These are phyloP conservation scores for Dryomyza anilis DNA, from an alignment of 2,888 invertebrate genomes.

Conservation along the genomic window DNA sequence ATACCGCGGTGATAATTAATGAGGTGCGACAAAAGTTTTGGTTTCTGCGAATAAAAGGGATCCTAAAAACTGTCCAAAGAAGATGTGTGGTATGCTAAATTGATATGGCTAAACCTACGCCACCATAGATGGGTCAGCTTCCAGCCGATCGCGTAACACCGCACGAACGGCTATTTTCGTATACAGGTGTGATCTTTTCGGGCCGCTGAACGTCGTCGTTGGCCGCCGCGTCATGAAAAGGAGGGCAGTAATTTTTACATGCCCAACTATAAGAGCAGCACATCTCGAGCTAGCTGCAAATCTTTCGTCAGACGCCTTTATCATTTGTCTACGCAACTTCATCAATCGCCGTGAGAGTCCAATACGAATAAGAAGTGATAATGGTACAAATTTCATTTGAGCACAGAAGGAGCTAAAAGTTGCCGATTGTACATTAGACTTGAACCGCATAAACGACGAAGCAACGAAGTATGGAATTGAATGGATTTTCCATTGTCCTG, in stretches of 20 bases:
- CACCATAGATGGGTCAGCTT: slow-evolving; percentile 31
- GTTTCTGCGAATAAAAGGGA: slow-evolving; percentile 16
- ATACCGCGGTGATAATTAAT: slow-evolving; percentile 14
- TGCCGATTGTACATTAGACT: slow-evolving; percentile 1
- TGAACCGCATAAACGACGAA: slow-evolving; percentile 9
- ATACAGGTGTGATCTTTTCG: slow-evolving; percentile 26
- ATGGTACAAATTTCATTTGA: slow-evolving; percentile 33
- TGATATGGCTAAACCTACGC: slow-evolving; percentile 24
- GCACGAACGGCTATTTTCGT: slow-evolving; percentile 25
- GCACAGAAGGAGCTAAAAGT: slow-evolving; percentile 24
- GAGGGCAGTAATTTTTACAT: slow-evolving; percentile 26
- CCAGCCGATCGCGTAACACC: slow-evolving; percentile 29
- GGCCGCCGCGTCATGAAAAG: slow-evolving; percentile 29
- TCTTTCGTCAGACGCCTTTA: slow-evolving; percentile 26
- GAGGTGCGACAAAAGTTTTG: slow-evolving; percentile 28
- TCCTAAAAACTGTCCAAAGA: slow-evolving; percentile 18
- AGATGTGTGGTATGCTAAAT: slow-evolving; percentile 13
- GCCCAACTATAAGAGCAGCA: background rate
- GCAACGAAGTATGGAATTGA: slow-evolving; percentile 3
- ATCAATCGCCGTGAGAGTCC: slow-evolving; percentile 27
- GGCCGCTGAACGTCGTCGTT: slow-evolving; percentile 23
- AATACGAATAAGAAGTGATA: slow-evolving; percentile 23
- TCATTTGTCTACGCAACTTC: slow-evolving; percentile 28
- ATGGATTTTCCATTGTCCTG: slow-evolving; percentile 27
- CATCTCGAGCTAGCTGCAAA: slow-evolving; percentile 24